phyloP scores from a whole-genome alignment of 2,888 invertebrate genomes.

The Drosophila testacea region DNA sequence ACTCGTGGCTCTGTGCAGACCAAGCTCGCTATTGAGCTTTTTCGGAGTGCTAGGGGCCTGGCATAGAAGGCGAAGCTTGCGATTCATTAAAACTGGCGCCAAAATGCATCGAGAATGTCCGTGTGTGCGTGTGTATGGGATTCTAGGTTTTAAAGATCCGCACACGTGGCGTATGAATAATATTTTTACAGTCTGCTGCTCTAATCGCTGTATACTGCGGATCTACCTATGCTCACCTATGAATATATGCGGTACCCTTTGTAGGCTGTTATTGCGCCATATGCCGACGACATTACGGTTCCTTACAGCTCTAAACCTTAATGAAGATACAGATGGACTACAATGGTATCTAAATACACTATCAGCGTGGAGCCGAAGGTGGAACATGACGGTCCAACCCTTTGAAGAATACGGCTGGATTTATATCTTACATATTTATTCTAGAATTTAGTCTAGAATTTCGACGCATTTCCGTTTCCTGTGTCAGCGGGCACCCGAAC shows the following conservation, averaged over 20 bases:
- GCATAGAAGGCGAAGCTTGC: conserved; percentile 35
- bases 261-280: too few relatives aligned
- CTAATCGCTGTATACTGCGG: too few relatives aligned
- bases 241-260: too few relatives aligned
- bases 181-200: not conserved
- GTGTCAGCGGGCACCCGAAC: not conserved
- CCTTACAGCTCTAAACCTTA: too few relatives aligned
- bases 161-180: conserved; percentile 49
- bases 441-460: not conserved
- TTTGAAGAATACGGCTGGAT: too few relatives aligned
- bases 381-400: too few relatives aligned
- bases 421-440: too few relatives aligned
- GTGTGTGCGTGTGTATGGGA: not conserved
- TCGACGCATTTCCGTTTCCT: conserved; percentile 1
- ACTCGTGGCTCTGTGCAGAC: conserved; percentile 43
- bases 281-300: too few relatives aligned
- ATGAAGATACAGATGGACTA: too few relatives aligned
- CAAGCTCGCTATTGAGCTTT: conserved; percentile 72
- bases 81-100: conserved; percentile 73
- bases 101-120: conserved; percentile 52
- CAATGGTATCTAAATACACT: too few relatives aligned
- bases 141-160: conserved; percentile 15
- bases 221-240: too few relatives aligned
- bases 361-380: too few relatives aligned
- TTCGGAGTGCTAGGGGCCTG: conserved; percentile 71